Percentiles rank a stretch among this genome's conserved stretches.
phyloP scores from a whole-genome alignment of 2,888 invertebrate species.

The Chloroclystis v-ata region DNA sequence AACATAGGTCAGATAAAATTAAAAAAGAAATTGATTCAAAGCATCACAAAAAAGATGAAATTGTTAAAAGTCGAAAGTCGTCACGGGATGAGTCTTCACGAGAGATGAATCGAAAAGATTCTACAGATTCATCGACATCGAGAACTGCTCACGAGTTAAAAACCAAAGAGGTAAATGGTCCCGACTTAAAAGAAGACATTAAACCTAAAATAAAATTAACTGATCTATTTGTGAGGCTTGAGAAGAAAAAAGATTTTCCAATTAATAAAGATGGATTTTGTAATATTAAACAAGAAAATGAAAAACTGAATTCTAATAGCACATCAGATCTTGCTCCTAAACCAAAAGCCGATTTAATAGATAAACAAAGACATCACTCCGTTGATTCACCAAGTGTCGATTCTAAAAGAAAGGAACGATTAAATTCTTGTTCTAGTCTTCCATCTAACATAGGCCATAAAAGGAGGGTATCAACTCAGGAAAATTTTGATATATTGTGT shows the following conservation, averaged over 20 bases:
- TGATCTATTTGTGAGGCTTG: constrained; percentile 70
- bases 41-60: constrained; percentile 66
- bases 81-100: constrained; percentile 65
- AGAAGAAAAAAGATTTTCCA: constrained; percentile 66
- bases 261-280: constrained; percentile 30
- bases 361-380: constrained; percentile 72
- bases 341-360: constrained; percentile 52
- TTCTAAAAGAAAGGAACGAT: constrained; percentile 78
- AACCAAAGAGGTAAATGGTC: constrained; percentile 54
- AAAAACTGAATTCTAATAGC: constrained; percentile 10
- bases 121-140: constrained; percentile 70
- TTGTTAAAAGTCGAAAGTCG: constrained; percentile 57
- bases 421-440: constrained; percentile 78
- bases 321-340: constrained; percentile 38
- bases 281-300: constrained; percentile 56
- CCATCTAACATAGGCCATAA: constrained; percentile 83
- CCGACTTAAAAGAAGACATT: constrained; percentile 59
- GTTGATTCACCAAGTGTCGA: constrained; percentile 67
- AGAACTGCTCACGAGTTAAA: constrained; percentile 62
- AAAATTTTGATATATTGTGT: constrained; percentile 75
- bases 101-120: constrained; percentile 70
- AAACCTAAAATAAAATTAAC: constrained; percentile 57
- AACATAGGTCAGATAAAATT: constrained; percentile 63
- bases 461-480: constrained; percentile 88
- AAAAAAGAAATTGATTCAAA: constrained; percentile 63